Conservation (phyloP, 2,113 vertebrate genomes). For the Struthidea cinerea region DNA sequence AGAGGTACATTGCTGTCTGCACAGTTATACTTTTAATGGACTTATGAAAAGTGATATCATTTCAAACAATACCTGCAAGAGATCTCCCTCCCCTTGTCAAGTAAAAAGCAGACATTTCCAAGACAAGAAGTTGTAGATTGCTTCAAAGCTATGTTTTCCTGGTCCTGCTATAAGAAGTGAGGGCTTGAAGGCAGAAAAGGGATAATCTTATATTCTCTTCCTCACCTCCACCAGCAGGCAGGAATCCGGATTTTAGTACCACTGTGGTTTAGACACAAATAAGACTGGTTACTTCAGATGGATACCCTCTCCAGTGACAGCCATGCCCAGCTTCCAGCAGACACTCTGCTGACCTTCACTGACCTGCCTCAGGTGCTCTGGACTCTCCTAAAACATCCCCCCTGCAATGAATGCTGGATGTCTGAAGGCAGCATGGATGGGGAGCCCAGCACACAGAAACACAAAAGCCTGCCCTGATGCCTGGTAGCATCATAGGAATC, state of each 20-base stretch:
- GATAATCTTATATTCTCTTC: not conserved
- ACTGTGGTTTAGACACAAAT: not conserved
- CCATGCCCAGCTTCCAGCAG: not conserved
- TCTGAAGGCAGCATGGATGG: not conserved
- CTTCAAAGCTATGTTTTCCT: not conserved
- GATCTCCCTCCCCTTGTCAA: not conserved
- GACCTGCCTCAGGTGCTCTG: not conserved
- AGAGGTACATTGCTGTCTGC: not conserved
- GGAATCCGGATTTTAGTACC: not conserved
- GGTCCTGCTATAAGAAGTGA: not conserved
- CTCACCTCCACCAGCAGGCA: not conserved
- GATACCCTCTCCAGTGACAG: not conserved
- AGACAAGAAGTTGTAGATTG: not conserved
- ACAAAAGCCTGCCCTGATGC: not conserved
- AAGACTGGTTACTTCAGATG: not conserved
- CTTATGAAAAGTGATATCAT: not conserved
- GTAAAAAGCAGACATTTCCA: not conserved
- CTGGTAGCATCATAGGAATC: not conserved
- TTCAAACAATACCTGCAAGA: not conserved
- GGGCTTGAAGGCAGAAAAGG: not conserved
- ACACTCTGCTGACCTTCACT: not conserved
- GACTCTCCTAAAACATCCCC: not conserved
- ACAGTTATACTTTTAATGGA: not conserved
- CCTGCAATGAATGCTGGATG: not conserved
- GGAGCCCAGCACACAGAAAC: not conserved